A percentile compares a stretch with the other conserved stretches of the same genome.
Evolutionary conservation across 2,797 vertebrate species (phyloP).

Genomic region (Caiman crocodilus): DNA sequence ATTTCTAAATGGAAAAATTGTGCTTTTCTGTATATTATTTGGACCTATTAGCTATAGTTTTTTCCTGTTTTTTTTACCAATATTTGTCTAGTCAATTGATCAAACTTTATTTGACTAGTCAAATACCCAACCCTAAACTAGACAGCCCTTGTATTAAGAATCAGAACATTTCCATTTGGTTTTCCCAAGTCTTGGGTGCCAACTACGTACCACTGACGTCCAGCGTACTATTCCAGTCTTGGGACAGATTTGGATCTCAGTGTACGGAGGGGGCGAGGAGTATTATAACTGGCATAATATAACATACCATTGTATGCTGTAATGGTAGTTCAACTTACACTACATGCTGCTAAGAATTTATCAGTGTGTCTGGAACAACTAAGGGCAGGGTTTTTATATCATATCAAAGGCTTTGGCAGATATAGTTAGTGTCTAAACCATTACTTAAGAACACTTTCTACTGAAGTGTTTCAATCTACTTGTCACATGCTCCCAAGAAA

Average conservation of each 20-base stretch:
- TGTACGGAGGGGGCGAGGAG: too few relatives aligned
- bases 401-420: constrained; percentile 54
- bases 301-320: background rate
- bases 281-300: too few relatives aligned
- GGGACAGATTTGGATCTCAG: too few relatives aligned
- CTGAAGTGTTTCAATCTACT: background rate
- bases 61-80: too few relatives aligned
- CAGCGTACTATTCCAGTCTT: background rate
- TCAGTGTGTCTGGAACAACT: constrained; percentile 43
- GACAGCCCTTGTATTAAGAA: background rate
- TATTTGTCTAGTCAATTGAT: too few relatives aligned
- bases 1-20: too few relatives aligned
- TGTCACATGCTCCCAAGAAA: background rate
- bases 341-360: background rate
- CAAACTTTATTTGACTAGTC: too few relatives aligned
- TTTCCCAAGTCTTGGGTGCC: background rate
- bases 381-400: constrained; percentile 42
- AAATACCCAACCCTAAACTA: too few relatives aligned
- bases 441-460: constrained; percentile 43
- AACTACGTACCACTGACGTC: background rate
- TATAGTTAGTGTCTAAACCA: constrained; percentile 8
- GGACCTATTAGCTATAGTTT: too few relatives aligned
- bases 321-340: background rate
- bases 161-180: background rate
- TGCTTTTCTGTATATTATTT: too few relatives aligned